phyloP scores from a whole-genome alignment of 1,140 invertebrate species.

The Bombus turneri region DNA sequence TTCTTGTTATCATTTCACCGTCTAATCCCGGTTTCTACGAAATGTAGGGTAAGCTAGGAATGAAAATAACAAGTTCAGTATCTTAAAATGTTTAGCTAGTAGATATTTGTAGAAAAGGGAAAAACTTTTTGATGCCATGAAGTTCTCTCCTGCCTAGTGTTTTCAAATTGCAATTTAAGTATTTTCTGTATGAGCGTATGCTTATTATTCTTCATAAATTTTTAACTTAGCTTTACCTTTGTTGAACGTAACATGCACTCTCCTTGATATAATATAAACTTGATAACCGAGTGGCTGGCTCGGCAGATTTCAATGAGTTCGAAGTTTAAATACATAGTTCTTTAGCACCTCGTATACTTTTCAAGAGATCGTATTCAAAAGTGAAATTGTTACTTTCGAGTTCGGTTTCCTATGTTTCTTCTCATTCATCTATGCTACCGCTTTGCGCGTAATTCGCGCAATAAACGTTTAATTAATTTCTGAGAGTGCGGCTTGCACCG shows the following conservation, averaged over 20 bases:
- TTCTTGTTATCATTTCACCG: neutral
- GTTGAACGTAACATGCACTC: too few species aligned
- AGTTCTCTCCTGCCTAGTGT: neutral
- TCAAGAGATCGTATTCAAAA: neutral
- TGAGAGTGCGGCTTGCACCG: neutral
- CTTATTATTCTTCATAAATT: too few species aligned
- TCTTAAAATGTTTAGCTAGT: too few species aligned
- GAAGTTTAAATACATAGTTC: too few species aligned
- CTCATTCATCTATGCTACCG: neutral
- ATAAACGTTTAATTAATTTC: constrained; percentile 47
- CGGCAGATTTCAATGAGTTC: too few species aligned
- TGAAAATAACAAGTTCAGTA: too few species aligned
- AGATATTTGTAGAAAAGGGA: too few species aligned
- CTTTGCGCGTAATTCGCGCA: neutral
- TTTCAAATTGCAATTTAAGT: neutral
- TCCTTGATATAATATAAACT: too few species aligned
- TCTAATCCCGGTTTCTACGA: neutral
- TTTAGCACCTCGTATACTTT: neutral
- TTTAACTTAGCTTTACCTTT: too few species aligned
- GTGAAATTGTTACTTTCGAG: neutral
- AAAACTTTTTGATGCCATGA: neutral
- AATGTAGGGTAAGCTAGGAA: too few species aligned
- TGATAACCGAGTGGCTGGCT: too few species aligned
- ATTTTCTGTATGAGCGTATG: too few species aligned
- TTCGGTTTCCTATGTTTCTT: neutral